Evolutionary conservation across 2,113 vertebrate species (phyloP), one percentile per base, ranked within the genome.

Genomic region (Micromys minutus): DNA sequence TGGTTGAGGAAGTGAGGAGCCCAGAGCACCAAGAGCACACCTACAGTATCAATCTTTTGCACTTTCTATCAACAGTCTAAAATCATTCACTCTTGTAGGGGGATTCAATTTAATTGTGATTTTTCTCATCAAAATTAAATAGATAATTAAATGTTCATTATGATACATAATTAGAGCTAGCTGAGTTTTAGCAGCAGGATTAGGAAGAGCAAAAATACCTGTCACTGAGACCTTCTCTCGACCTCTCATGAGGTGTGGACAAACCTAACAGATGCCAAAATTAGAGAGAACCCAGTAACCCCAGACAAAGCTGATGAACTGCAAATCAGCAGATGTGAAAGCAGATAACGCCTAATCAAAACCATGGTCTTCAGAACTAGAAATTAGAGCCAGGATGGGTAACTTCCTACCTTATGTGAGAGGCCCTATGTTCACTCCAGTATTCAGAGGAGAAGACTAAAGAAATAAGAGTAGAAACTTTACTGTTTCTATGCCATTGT

Each of bases 71-170:
- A 57, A 89, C n/a, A 90, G 39, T 71, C 47, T 81, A 67, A 92
- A 83, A 65, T 12, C 77, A 21, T 24, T 89, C 79, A 50, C 29
- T 67, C 29, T 19, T 67, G 45, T 45, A n/a, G 39, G 75, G 76
- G 83, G 93, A 83, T 7, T 24, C 21, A 76, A 13, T 50, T 72
- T 63, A 17, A 52, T 0, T 65, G 45, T 26, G 17, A 74, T 39
- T 79, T 86, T 34, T 74, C 21, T 74, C 74, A 87, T 55, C 72
- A 50, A 92, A 74, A 84, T 55, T 69, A 76, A 92, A 86, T 47
- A 24, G 50, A 57, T 39, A 81, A 59, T 81, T 39, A 81, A 84
- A 65, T 45, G 81, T 42, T 61, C 57, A 65, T 21, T 34, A 47
- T 45, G 81, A 65, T 31, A 63, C 39, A 45, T 7, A 84, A 19